phyloP scores from a whole-genome alignment of 35 echinoderm and acorn worm genomes.

The Acanthaster planci region DNA sequence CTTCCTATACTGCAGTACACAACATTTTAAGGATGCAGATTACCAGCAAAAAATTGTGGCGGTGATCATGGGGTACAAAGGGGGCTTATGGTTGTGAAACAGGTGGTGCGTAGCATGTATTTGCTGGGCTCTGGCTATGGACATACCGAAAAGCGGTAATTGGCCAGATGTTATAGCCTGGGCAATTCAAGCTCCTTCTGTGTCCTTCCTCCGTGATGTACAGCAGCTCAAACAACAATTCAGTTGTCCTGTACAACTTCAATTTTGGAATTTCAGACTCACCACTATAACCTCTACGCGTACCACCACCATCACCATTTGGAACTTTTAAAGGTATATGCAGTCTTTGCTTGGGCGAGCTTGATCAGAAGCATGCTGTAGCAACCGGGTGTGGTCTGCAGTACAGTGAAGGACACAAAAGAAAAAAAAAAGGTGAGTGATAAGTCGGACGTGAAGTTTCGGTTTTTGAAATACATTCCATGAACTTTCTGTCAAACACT shows the following conservation, averaged over 20 bases:
- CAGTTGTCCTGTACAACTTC: neutral
- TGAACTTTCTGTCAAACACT: too few relatives aligned
- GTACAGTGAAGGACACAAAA: neutral
- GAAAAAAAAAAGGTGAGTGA: neutral
- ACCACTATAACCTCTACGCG: neutral
- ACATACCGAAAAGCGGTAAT: neutral
- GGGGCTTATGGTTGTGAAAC: too few relatives aligned
- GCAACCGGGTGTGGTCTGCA: neutral
- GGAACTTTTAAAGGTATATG: neutral
- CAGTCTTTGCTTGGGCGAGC: slow-evolving; percentile 21
- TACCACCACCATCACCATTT: neutral
- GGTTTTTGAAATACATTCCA: neutral
- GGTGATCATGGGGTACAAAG: too few relatives aligned
- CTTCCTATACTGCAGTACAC: too few relatives aligned
- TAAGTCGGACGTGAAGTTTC: neutral
- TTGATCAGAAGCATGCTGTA: neutral
- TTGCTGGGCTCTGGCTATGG: neutral
- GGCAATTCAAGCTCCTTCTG: too few relatives aligned
- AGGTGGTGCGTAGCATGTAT: too few relatives aligned
- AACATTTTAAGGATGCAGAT: too few relatives aligned
- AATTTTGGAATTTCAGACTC: too few relatives aligned
- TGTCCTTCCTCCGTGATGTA: too few relatives aligned
- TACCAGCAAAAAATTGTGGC: too few relatives aligned
- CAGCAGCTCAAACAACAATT: too few relatives aligned
- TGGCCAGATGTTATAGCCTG: too few relatives aligned